Conservation (phyloP, 2,797 vertebrate genomes). For the Triplophysa bombifrons region DNA sequence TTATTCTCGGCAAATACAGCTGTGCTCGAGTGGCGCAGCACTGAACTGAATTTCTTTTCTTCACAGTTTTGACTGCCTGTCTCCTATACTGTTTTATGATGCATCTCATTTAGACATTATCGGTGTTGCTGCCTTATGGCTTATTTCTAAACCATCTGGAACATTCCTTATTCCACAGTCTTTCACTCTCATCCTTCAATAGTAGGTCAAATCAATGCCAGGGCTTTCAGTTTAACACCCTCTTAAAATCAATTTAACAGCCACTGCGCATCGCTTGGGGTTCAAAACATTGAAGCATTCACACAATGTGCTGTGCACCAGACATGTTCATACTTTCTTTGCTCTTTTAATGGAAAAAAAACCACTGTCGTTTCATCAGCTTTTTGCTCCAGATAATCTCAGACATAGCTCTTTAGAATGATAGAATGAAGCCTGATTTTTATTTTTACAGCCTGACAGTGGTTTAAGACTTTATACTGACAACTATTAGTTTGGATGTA, state of each 20-base stretch:
- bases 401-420: neutral
- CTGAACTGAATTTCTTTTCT: constrained; percentile 58
- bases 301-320: constrained; percentile 37
- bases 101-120: constrained; percentile 70
- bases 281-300: constrained; percentile 42
- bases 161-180: constrained; percentile 11
- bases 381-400: constrained; percentile 34
- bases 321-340: constrained; percentile 41
- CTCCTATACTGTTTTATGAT: constrained; percentile 61
- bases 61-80: constrained; percentile 64
- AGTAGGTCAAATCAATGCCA: constrained; percentile 63
- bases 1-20: constrained; percentile 62
- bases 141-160: constrained; percentile 66
- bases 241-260: constrained; percentile 68
- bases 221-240: constrained; percentile 59
- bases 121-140: constrained; percentile 58
- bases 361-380: constrained; percentile 1
- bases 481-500: neutral
- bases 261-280: constrained; percentile 64
- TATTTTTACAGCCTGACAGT: neutral
- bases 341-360: constrained; percentile 44
- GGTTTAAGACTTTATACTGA: neutral
- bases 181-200: constrained; percentile 31
- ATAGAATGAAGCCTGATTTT: neutral
- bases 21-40: constrained; percentile 59